These are phyloP conservation scores for Fregetta grallaria DNA, from an alignment of 2,113 vertebrate genomes.

Conservation along the genomic window DNA sequence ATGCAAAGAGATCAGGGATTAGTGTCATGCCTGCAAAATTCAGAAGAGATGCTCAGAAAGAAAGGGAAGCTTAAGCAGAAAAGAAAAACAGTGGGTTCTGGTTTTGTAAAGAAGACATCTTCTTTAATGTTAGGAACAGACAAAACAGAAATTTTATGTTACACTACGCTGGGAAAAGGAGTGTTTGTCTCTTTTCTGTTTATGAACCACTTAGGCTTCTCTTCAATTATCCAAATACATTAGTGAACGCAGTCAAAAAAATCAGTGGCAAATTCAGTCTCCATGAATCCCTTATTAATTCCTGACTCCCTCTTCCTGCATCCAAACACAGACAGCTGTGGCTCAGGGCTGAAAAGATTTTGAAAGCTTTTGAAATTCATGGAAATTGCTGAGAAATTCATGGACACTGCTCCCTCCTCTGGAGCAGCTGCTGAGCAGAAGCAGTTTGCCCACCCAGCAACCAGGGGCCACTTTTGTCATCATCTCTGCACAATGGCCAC, in stretches of 20 bases:
- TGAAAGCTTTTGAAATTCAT: neutral
- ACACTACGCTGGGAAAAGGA: neutral
- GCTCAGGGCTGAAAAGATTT: neutral
- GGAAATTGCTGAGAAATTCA: neutral
- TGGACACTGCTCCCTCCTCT: constrained; percentile 55
- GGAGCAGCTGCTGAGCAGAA: constrained; percentile 46
- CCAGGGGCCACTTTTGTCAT: neutral
- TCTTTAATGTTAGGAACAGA: neutral
- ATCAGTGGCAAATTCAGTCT: constrained; percentile 8
- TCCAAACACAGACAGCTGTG: neutral
- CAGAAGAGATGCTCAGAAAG: neutral
- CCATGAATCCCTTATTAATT: neutral
- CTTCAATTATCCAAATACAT: constrained; percentile 25
- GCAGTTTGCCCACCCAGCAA: neutral
- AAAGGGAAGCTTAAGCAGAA: neutral
- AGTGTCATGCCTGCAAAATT: neutral
- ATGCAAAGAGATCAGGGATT: neutral
- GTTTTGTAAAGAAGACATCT: neutral
- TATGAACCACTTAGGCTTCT: neutral
- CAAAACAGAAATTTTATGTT: neutral
- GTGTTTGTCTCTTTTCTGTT: neutral
- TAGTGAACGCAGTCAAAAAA: neutral
- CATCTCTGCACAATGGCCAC: fast-evolving
- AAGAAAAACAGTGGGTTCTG: neutral
- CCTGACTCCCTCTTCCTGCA: neutral